These are phyloP conservation scores for Tragelaphus imberbis DNA, from an alignment of 2,113 vertebrate species.

Conservation along the genomic window DNA sequence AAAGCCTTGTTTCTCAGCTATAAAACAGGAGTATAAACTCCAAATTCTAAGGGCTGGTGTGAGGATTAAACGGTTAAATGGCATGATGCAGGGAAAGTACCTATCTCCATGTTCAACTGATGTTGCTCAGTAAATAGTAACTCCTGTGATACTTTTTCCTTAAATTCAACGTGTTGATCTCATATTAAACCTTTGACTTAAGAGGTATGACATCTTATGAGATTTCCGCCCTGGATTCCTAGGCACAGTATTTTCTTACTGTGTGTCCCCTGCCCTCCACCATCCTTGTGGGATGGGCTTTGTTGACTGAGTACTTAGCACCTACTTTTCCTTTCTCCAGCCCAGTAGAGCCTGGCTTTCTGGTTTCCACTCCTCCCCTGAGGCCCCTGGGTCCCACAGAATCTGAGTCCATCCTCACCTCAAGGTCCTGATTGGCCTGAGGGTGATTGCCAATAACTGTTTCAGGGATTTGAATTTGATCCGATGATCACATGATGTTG, in stretches of 20 bases:
- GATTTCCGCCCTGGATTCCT: not conserved
- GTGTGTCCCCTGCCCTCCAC: not conserved
- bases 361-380: not conserved
- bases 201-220: not conserved
- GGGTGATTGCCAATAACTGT: not conserved
- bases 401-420: not conserved
- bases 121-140: not conserved
- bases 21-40: not conserved
- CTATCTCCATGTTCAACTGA: not conserved
- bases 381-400: not conserved
- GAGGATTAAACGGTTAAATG: not conserved
- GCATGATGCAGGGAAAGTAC: no score
- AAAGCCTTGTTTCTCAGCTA: not conserved
- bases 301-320: not conserved
- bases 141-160: not conserved
- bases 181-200: not conserved
- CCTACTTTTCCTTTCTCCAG: no score
- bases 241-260: not conserved
- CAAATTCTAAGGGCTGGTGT: not conserved
- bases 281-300: no score
- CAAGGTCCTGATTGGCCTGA: not conserved
- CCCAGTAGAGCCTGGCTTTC: not conserved
- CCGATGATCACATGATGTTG: not conserved
- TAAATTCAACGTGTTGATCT: not conserved
- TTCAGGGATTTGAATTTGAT: not conserved